Conservation (phyloP, 2,797 vertebrate species). For the Pampus argenteus region DNA sequence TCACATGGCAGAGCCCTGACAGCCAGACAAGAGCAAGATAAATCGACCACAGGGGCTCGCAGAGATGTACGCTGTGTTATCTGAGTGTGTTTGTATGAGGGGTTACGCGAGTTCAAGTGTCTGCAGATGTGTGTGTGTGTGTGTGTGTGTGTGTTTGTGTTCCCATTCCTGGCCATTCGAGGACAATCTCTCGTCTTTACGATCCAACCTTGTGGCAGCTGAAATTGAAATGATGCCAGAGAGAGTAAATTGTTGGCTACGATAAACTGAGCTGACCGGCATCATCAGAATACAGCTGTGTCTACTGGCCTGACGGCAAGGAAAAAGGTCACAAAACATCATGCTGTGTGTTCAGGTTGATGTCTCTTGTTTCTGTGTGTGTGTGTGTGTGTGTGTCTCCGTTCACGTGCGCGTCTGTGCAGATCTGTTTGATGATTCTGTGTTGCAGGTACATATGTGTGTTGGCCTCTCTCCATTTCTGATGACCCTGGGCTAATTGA, state of each 20-base stretch:
- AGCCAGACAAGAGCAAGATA: conserved; percentile 39
- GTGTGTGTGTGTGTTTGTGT: background rate
- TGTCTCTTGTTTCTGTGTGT: conserved; percentile 32
- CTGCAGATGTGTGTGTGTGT: conserved; percentile 16
- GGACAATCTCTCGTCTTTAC: conserved; percentile 38
- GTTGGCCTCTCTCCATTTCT: conserved; percentile 15
- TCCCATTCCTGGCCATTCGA: conserved; percentile 14
- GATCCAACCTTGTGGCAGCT: conserved; percentile 32
- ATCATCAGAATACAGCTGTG: conserved; percentile 62
- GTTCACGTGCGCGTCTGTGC: conserved; percentile 16
- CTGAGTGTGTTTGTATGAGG: conserved; percentile 12
- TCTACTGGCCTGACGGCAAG: conserved; percentile 25
- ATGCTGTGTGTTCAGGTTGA: conserved; percentile 44
- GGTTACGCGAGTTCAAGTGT: conserved; percentile 32
- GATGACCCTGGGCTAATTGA: conserved; percentile 63
- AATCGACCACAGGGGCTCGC: conserved; percentile 28
- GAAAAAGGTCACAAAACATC: conserved; percentile 54
- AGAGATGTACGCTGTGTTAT: conserved; percentile 5
- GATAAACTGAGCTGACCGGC: conserved; percentile 27
- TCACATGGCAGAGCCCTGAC: conserved; percentile 19
- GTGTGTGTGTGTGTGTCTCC: conserved; percentile 6
- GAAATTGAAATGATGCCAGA: conserved; percentile 36
- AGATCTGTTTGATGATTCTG: conserved; percentile 41
- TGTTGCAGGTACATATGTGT: conserved; percentile 10
- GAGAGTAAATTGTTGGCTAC: conserved; percentile 39